Base-by-base conservation (phyloP, 2,113 vertebrate genomes). In the Piliocolobus tephrosceles region DNA sequence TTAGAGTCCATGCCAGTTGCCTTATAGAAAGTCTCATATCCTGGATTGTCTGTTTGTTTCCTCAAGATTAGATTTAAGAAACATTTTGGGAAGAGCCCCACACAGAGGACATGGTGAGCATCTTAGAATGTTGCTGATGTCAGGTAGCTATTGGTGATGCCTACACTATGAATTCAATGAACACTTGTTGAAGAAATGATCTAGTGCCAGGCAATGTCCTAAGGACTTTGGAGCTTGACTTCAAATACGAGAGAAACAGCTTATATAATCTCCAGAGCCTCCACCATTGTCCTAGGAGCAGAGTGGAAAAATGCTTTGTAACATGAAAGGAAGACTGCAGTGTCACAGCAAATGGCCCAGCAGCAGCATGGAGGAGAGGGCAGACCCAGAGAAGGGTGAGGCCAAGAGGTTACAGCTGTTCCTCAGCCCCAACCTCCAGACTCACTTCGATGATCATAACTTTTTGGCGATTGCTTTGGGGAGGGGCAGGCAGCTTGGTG, bases 21-120 rank as follows among this genome's bases (percentile, higher is more conserved):
- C 43, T 78, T 57, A 14, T 20, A 92, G 72, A 75, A 18, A 94
- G 32, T 82, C 57, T 57, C 16, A 16, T 23, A 70, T 61, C 91
- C 16, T 81, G 72, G 50, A 86, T 66, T 79, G 47, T 82, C 43
- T 55, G 57, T 73, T 78, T 82, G 25, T 91, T 91, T 94, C 58
- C 84, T 94, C 35, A 82, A 94, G 80, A 82, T 82, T 45, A 82
- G 55, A 90, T 92, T 73, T 64, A 84, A 83, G 75, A 90, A 78
- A 78, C 64, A 1, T 90, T 82, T 81, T 90, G 92, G 92, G 82
- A 92, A 95, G 68, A 20, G 30, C 20, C 11, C 32, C 64, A 22
- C 20, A 5, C 43, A 57, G 82, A 93, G 72, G 70, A 64, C 64
- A 50, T 64, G 73, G n/a, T 11, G 3, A 30, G 22, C 30, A 35